Evolutionary conservation across 2,797 vertebrate species (phyloP), one percentile per base, ranked within the genome.

Genomic region (Acanthiza pusilla): DNA sequence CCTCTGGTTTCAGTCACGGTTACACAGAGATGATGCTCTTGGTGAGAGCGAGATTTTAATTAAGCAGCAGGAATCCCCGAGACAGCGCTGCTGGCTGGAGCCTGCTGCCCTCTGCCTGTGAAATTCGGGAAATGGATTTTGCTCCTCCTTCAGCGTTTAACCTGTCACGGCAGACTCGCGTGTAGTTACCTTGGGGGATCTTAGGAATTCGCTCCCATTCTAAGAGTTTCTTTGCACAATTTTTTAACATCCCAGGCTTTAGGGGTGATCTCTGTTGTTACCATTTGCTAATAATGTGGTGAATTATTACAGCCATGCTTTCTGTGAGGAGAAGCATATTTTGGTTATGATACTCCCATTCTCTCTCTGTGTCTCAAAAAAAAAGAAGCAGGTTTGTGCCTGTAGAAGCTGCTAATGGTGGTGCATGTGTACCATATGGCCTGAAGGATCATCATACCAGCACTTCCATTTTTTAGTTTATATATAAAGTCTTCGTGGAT

Each of bases 31-130:
- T 89, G 43, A 92, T 86, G 48, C 4, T 76, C 47, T 67, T 54
- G 5, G 36, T 26, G 47, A 65, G 53, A 71, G 34, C 29, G 80
- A 94, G 85, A 68, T 81, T 50, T 75, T 77, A 79, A 53, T 91
- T 85, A 82, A 96, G 40, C 55, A 8, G n/a, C 70, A 23, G 54
- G 29, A 55, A 85, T n/a, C 14, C 11, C 51, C n/a, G 34, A 74
- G 72, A 38, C 54, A 6, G 22, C 1, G 47, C 62, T 51, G 76
- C 96, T 96, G 95, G 72, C 90, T 97, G 97, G 97, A 94, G 76
- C 88, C 91, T 97, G 95, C 97, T 98, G 98, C 98, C 98, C 98
- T 97, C 98, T 98, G 96, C 91, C 97, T 98, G 85, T 96, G 54
- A 79, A 94, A 94, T 70, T 88, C 27, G 45, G 85, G 95, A 96